Conservation (phyloP, 1,140 invertebrate species). For the Ephestia elutella region DNA sequence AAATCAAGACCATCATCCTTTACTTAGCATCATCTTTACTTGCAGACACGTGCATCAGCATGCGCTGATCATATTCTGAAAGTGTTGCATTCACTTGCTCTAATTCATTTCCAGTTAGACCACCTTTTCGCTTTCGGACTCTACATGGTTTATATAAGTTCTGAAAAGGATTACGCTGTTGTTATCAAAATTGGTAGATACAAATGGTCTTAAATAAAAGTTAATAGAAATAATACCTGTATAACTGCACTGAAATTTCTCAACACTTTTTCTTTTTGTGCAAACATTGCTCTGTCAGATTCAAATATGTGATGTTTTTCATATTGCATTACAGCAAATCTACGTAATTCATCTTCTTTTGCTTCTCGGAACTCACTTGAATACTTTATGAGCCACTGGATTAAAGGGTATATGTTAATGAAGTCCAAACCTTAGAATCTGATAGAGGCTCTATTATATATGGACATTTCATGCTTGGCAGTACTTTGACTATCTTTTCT, state of each 20-base stretch:
- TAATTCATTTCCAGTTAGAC: conserved; percentile 49
- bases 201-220: neutral
- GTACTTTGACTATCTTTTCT: conserved; percentile 94
- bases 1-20: conserved; percentile 66
- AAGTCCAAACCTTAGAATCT: conserved; percentile 98
- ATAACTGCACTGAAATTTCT: conserved; percentile 48
- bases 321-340: conserved; percentile 90
- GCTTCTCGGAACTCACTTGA: conserved; percentile 89
- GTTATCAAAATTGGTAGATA: neutral
- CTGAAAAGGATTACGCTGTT: conserved; percentile 33
- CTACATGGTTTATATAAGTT: conserved; percentile 66
- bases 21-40: conserved; percentile 42
- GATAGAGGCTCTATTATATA: conserved; percentile 95
- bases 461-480: conserved; percentile 96
- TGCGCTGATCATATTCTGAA: conserved; percentile 64
- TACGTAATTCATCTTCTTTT: conserved; percentile 80
- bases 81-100: conserved; percentile 67
- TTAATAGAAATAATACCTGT: conserved; percentile 36
- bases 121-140: conserved; percentile 61
- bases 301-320: conserved; percentile 81
- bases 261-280: conserved; percentile 67
- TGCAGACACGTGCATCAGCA: conserved; percentile 58
- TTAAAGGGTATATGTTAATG: conserved; percentile 95
- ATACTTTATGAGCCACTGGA: conserved; percentile 96
- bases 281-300: conserved; percentile 63